Conservation (phyloP, 2,797 vertebrate species). For the Myotis pilosus region DNA sequence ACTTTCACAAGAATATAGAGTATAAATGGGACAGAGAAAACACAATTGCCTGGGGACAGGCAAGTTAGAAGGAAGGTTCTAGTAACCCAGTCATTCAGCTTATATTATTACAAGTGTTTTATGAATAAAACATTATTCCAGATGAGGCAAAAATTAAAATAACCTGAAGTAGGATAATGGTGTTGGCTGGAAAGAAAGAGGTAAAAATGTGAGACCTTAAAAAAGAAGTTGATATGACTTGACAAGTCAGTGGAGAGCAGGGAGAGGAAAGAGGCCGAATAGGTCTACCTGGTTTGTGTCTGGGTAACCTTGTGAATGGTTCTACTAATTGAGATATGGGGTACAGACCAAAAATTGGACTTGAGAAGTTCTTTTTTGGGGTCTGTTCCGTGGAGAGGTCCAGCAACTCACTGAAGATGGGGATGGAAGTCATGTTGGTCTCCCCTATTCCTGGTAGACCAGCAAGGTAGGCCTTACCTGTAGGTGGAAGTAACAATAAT, state of each 20-base stretch:
- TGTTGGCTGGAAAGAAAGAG: not conserved
- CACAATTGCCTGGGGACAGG: not conserved
- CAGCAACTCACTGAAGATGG: not conserved
- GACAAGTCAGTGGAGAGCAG: not conserved
- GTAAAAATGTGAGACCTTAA: not conserved
- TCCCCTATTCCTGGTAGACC: not conserved
- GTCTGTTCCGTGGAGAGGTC: not conserved
- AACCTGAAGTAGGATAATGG: not conserved
- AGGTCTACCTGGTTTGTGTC: not conserved
- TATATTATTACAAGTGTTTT: not conserved
- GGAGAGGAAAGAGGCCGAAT: not conserved
- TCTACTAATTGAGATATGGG: not conserved
- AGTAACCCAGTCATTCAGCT: not conserved
- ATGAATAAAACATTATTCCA: conserved; percentile 10
- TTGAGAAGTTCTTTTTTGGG: not conserved
- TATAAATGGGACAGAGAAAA: not conserved
- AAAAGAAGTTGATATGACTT: not conserved
- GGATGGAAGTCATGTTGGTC: not conserved
- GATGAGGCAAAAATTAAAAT: not conserved
- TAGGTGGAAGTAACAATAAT: not conserved
- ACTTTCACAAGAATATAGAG: not conserved
- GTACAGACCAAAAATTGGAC: not conserved
- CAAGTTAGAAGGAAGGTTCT: not conserved
- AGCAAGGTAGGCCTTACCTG: not conserved
- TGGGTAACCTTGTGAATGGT: not conserved